A percentile compares a stretch with the other conserved stretches of the same genome.
These are phyloP conservation scores for Eupithecia pulchellata DNA, from an alignment of 2,888 invertebrate genomes.

Conservation along the genomic window DNA sequence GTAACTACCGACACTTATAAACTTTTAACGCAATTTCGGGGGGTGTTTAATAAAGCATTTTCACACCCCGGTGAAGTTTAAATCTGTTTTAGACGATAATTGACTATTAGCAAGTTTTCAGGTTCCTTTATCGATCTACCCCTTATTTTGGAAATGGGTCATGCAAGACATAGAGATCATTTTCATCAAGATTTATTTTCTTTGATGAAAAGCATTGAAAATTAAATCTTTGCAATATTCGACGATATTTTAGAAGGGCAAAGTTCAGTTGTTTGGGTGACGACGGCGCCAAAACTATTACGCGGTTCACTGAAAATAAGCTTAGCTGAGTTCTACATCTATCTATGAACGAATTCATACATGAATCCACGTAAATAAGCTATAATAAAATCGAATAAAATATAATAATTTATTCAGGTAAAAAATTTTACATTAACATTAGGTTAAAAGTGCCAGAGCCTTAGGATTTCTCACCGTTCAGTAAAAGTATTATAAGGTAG, in stretches of 20 bases:
- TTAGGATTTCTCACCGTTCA: too few relatives aligned
- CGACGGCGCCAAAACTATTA: background rate
- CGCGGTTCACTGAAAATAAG: background rate
- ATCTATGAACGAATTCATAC: background rate
- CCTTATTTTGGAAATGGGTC: constrained; percentile 42
- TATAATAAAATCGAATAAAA: too few relatives aligned
- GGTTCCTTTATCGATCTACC: constrained; percentile 49
- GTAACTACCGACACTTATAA: constrained; percentile 44
- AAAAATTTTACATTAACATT: too few relatives aligned
- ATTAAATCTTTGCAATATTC: background rate
- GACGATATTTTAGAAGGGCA: background rate
- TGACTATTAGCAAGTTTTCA: constrained; percentile 53
- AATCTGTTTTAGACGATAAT: constrained; percentile 56
- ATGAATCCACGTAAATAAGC: too few relatives aligned
- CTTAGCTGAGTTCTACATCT: background rate
- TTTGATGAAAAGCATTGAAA: background rate
- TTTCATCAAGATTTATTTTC: background rate
- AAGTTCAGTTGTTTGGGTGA: background rate
- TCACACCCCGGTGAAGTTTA: constrained; percentile 51
- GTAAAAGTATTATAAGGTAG: too few relatives aligned
- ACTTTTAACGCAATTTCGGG: constrained; percentile 49
- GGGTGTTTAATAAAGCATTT: constrained; percentile 54
- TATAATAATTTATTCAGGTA: too few relatives aligned
- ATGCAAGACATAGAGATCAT: constrained; percentile 16
- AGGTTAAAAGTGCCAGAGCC: too few relatives aligned